These are phyloP conservation scores for Chymomyza caudatula DNA, from an alignment of 2,888 invertebrate species.

Conservation along the genomic window DNA sequence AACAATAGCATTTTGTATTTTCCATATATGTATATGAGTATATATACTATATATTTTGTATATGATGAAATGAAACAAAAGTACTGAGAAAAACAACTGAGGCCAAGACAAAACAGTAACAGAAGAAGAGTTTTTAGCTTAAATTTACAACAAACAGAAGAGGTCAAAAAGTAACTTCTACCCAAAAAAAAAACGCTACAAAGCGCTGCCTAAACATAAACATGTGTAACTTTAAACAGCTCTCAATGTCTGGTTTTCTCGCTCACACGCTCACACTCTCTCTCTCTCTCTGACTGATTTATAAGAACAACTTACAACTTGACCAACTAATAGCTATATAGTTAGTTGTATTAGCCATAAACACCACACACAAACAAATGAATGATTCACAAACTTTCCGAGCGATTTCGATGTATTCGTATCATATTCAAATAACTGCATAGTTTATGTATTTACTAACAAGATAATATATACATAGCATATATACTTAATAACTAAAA, in stretches of 20 bases:
- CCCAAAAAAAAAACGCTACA: neutral
- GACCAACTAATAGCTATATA: neutral
- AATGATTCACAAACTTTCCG: neutral
- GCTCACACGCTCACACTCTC: no score
- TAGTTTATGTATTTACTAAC: no score
- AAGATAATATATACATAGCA: no score
- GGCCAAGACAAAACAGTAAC: neutral
- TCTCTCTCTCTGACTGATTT: neutral
- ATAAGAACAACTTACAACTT: neutral
- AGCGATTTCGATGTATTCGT: no score
- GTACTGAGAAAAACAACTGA: neutral
- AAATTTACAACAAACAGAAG: neutral
- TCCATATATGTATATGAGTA: slow-evolving; percentile 12
- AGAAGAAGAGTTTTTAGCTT: neutral
- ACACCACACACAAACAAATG: neutral
- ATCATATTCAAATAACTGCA: no score
- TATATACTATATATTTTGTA: slow-evolving; percentile 14
- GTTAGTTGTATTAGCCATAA: neutral
- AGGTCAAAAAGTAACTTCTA: neutral
- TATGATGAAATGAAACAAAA: neutral
- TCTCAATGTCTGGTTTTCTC: neutral
- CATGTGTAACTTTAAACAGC: neutral
- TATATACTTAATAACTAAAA: no score
- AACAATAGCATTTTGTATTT: neutral
- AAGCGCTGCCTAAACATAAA: neutral